These are phyloP conservation scores for Australoheros scitulus DNA, from an alignment of 2,113 vertebrate genomes.

Conservation along the genomic window DNA sequence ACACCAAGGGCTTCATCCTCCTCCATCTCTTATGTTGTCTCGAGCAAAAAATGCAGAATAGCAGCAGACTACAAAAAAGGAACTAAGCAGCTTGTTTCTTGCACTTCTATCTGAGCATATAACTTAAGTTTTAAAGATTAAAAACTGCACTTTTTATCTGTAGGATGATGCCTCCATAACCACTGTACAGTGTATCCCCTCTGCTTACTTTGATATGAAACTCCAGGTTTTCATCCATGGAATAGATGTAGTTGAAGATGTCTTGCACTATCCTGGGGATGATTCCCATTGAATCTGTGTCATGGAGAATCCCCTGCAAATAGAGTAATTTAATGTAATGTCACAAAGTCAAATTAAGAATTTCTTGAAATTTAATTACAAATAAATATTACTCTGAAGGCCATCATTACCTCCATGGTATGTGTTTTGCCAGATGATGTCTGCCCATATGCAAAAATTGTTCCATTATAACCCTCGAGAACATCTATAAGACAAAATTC, in stretches of 20 bases:
- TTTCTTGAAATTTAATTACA: background rate
- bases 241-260: constrained; percentile 95
- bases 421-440: constrained; percentile 98
- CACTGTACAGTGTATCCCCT: background rate
- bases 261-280: constrained; percentile 95
- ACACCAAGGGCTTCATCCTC: background rate
- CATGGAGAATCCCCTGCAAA: constrained; percentile 89
- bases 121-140: background rate
- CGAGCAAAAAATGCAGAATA: background rate
- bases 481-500: constrained; percentile 83
- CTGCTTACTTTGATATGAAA: constrained; percentile 90
- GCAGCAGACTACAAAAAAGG: background rate
- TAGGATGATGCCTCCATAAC: background rate
- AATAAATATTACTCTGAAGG: background rate
- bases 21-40: background rate
- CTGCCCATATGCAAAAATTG: constrained; percentile 98
- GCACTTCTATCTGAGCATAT: background rate
- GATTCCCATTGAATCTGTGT: constrained; percentile 92
- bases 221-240: constrained; percentile 96
- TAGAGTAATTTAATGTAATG: background rate
- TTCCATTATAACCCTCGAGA: constrained; percentile 96
- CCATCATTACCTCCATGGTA: constrained; percentile 92
- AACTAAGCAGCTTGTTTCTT: background rate
- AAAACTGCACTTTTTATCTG: background rate
- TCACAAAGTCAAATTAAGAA: background rate